phyloP scores from a whole-genome alignment of 2,888 invertebrate genomes.

The Tetramorium bicarinatum region DNA sequence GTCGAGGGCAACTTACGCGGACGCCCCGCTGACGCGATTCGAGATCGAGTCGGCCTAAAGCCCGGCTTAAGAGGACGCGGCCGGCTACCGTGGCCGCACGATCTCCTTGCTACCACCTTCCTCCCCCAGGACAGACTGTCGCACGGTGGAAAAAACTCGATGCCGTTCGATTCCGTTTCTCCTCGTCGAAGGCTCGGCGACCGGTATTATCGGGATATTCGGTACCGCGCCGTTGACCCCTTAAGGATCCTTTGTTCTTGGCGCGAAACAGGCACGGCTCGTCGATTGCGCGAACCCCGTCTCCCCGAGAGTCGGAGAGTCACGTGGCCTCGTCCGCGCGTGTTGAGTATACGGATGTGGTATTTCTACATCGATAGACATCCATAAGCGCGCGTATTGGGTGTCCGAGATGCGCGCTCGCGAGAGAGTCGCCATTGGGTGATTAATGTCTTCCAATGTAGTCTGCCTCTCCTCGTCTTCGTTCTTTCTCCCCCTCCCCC shows the following conservation, averaged over 20 bases:
- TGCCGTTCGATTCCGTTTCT: neutral
- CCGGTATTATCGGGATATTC: slow-evolving; percentile 8
- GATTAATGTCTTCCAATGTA: slow-evolving; percentile 81
- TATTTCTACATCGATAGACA: slow-evolving; percentile 61
- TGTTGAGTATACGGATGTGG: slow-evolving; percentile 55
- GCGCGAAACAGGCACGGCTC: slow-evolving; percentile 18
- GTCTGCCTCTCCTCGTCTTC: slow-evolving; percentile 57
- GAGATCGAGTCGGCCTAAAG: slow-evolving; percentile 55
- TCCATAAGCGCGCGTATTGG: slow-evolving; percentile 63
- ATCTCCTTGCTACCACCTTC: slow-evolving; percentile 3
- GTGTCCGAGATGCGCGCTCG: slow-evolving; percentile 58
- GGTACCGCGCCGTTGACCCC: neutral
- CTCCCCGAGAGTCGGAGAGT: slow-evolving; percentile 18
- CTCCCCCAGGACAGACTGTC: slow-evolving; percentile 62
- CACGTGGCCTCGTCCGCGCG: slow-evolving; percentile 64
- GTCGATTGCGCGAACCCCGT: slow-evolving; percentile 28
- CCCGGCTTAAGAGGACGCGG: slow-evolving; percentile 73
- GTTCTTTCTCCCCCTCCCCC: slow-evolving; percentile 25
- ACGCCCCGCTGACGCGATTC: slow-evolving; percentile 67
- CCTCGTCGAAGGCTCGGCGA: too few species aligned
- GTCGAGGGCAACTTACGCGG: slow-evolving; percentile 55
- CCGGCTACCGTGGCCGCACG: slow-evolving; percentile 70
- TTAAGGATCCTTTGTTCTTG: slow-evolving; percentile 38
- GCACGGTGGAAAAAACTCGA: slow-evolving; percentile 54
- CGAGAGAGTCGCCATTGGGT: slow-evolving; percentile 77